Conservation (phyloP, 2,797 vertebrate genomes). For the Anisognathus igniventris region DNA sequence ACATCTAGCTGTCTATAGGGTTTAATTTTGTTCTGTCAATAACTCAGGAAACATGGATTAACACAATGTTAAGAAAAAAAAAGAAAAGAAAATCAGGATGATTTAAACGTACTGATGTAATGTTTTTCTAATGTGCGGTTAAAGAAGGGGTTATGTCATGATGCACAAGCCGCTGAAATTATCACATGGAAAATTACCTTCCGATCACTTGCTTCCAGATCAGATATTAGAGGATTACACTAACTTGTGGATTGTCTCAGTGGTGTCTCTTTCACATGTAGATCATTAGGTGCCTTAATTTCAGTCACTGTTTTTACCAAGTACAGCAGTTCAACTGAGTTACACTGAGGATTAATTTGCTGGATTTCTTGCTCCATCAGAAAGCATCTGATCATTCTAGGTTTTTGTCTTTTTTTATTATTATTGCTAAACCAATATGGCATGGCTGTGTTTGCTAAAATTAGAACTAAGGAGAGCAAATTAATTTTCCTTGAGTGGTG, state of each 20-base stretch:
- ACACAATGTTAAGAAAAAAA: not conserved
- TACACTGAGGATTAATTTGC: not conserved
- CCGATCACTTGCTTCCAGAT: conserved; percentile 30
- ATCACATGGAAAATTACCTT: conserved; percentile 44
- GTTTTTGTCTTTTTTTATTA: not conserved
- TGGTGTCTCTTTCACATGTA: not conserved
- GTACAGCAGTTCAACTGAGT: not conserved
- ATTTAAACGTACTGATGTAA: conserved; percentile 28
- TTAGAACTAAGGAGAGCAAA: not conserved
- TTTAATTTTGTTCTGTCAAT: not conserved
- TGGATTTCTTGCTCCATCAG: not conserved
- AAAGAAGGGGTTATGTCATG: conserved; percentile 4
- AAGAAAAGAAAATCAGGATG: not conserved
- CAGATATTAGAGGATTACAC: conserved; percentile 33
- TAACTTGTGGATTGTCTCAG: not conserved
- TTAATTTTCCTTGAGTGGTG: not conserved
- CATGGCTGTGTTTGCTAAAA: not conserved
- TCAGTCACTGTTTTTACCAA: not conserved
- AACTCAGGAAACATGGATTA: not conserved
- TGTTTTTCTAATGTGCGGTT: conserved; percentile 1
- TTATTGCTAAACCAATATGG: not conserved
- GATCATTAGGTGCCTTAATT: conserved; percentile 2
- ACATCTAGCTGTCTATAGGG: not conserved
- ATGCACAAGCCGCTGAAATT: not conserved
- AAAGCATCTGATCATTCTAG: not conserved